Evolutionary conservation across 2,888 invertebrate species (phyloP).

Genomic region (Glyphotaelius pellucidus): DNA sequence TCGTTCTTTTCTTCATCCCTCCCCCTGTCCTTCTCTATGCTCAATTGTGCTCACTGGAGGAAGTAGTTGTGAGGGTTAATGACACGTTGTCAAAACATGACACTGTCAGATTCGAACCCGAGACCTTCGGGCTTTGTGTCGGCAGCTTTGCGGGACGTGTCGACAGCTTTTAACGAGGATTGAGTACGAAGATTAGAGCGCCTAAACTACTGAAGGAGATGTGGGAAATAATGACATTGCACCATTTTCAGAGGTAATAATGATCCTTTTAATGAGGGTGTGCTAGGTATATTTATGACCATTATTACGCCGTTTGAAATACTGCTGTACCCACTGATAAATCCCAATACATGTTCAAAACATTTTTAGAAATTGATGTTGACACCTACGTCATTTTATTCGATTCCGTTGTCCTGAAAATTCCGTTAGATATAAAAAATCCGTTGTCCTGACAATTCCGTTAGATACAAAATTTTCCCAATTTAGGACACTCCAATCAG

Average conservation of each 20-base stretch:
- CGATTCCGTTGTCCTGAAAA: too few relatives aligned
- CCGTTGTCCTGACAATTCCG: too few relatives aligned
- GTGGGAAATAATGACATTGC: conserved; percentile 13
- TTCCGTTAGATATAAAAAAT: too few relatives aligned
- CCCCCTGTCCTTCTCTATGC: neutral
- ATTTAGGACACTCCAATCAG: too few relatives aligned
- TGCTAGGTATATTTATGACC: neutral
- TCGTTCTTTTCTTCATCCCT: conserved; percentile 26
- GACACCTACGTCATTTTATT: too few relatives aligned
- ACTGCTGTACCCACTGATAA: too few relatives aligned
- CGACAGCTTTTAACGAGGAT: conserved; percentile 14
- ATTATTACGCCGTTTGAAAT: neutral
- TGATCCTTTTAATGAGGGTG: neutral
- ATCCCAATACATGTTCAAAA: too few relatives aligned
- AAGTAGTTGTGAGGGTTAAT: conserved; percentile 40
- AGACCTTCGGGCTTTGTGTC: conserved; percentile 23
- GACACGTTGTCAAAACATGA: conserved; percentile 55
- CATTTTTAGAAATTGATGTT: too few relatives aligned
- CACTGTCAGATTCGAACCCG: conserved; percentile 44
- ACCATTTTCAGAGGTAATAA: neutral
- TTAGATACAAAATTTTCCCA: too few relatives aligned
- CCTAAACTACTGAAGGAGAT: neutral
- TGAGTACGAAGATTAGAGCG: neutral
- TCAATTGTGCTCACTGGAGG: conserved; percentile 17
- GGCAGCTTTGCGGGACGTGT: conserved; percentile 5